Percentiles rank a stretch among this genome's conserved stretches.
These are phyloP conservation scores for Tachina grossa DNA, from an alignment of 2,888 invertebrate species.

Conservation along the genomic window DNA sequence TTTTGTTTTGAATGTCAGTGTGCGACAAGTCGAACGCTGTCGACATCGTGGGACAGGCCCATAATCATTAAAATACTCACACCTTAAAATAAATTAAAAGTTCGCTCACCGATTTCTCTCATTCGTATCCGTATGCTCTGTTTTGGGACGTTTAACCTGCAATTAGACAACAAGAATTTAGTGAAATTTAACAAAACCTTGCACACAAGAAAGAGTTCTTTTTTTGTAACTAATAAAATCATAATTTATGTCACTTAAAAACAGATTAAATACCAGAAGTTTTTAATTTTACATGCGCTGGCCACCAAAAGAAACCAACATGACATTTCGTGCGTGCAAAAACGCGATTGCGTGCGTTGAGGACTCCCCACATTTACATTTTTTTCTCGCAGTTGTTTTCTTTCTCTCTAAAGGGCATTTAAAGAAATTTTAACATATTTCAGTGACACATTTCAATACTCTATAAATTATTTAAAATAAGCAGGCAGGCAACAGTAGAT, in stretches of 20 bases:
- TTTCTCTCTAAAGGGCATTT: conserved; percentile 61
- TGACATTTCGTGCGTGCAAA: conserved; percentile 65
- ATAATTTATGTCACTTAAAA: conserved; percentile 62
- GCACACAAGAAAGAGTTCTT: background rate
- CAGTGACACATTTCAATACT: conserved; percentile 72
- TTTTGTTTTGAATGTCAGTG: too few species aligned
- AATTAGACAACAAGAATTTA: conserved; percentile 81
- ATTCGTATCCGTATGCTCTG: conserved; percentile 86
- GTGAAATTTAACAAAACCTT: conserved; percentile 33
- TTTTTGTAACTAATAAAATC: conserved; percentile 30
- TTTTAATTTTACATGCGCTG: conserved; percentile 33
- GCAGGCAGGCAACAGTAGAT: conserved; percentile 29
- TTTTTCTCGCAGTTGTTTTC: conserved; percentile 22
- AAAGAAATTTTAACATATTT: conserved; percentile 70
- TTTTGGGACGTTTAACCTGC: conserved; percentile 88
- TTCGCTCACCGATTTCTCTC: conserved; percentile 87
- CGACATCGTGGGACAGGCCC: too few species aligned
- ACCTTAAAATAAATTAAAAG: too few species aligned
- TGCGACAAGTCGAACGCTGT: too few species aligned
- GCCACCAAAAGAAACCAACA: conserved; percentile 44
- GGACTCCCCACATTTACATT: conserved; percentile 63
- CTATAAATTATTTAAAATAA: conserved; percentile 68
- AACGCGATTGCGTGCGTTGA: conserved; percentile 51
- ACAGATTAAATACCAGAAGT: conserved; percentile 70
- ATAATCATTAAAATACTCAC: too few species aligned